phyloP scores from a whole-genome alignment of 2,113 vertebrate genomes.

The Caloenas nicobarica region DNA sequence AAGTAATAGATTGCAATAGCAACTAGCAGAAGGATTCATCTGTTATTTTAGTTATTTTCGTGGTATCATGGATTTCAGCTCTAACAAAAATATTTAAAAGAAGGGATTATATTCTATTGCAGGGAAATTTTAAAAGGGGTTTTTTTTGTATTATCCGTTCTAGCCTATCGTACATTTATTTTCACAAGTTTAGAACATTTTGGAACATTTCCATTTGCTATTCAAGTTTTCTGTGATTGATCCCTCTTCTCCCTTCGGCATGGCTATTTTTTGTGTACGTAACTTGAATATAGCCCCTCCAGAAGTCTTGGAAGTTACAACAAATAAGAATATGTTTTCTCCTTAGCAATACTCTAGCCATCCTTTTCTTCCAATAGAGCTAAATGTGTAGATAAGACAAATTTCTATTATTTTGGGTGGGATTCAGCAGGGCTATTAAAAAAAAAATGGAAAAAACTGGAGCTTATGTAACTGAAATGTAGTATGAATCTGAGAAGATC shows the following conservation, averaged over 20 bases:
- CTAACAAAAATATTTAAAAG: conserved; percentile 35
- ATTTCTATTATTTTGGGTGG: neutral
- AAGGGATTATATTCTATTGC: neutral
- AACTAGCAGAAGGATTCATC: conserved; percentile 44
- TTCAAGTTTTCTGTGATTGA: neutral
- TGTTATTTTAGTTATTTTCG: conserved; percentile 49
- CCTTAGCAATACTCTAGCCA: neutral
- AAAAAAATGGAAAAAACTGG: neutral
- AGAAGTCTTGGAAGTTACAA: neutral
- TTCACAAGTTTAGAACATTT: conserved; percentile 1
- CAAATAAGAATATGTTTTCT: conserved; percentile 1
- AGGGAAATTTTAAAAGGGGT: neutral
- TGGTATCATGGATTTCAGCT: conserved; percentile 14
- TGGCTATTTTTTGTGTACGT: neutral
- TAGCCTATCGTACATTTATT: neutral
- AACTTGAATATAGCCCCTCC: neutral
- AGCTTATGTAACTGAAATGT: neutral
- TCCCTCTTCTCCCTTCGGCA: neutral
- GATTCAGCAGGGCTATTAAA: neutral
- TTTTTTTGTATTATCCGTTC: neutral
- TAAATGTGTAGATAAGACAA: neutral
- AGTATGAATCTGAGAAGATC: neutral
- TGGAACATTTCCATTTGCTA: neutral
- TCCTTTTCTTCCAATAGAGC: neutral
- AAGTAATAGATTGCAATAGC: conserved; percentile 56